These are phyloP conservation scores for Campoletis raptor DNA, from an alignment of 2,888 invertebrate species.

Conservation along the genomic window DNA sequence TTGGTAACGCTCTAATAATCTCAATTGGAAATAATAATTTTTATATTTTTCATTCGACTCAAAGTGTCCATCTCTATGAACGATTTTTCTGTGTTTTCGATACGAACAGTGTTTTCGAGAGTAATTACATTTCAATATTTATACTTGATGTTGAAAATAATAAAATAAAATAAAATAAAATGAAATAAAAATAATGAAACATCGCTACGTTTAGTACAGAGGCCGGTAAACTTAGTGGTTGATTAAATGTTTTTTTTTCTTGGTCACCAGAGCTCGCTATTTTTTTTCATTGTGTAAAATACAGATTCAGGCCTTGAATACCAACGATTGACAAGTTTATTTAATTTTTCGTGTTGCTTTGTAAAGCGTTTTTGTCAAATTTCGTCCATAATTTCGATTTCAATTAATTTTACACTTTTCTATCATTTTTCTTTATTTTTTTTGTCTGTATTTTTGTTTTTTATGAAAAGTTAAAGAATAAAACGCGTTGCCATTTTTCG, in stretches of 20 bases:
- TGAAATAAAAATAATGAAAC: background rate
- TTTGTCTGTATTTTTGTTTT: background rate
- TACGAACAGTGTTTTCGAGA: background rate
- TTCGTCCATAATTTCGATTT: slow-evolving; percentile 17
- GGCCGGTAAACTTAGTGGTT: slow-evolving; percentile 21
- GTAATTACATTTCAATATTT: background rate
- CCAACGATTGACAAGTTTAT: slow-evolving; percentile 67
- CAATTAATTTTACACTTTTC: slow-evolving; percentile 15
- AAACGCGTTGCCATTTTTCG: background rate
- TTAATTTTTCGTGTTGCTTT: slow-evolving; percentile 66
- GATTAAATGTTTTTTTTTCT: background rate
- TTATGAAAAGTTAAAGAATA: background rate
- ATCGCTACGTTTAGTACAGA: slow-evolving; percentile 32
- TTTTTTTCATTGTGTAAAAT: slow-evolving; percentile 2
- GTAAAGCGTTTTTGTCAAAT: slow-evolving; percentile 26
- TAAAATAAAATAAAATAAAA: background rate
- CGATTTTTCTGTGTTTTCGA: background rate
- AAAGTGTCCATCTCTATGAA: background rate
- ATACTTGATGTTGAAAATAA: background rate
- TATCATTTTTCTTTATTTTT: background rate
- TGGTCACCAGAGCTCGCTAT: background rate
- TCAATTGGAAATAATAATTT: background rate
- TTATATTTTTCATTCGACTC: background rate
- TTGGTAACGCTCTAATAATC: background rate
- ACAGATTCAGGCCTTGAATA: slow-evolving; percentile 40